Evolutionary conservation across 1,140 invertebrate species (phyloP), one percentile per base, ranked within the genome.

Genomic region (Drosophila dunni): DNA sequence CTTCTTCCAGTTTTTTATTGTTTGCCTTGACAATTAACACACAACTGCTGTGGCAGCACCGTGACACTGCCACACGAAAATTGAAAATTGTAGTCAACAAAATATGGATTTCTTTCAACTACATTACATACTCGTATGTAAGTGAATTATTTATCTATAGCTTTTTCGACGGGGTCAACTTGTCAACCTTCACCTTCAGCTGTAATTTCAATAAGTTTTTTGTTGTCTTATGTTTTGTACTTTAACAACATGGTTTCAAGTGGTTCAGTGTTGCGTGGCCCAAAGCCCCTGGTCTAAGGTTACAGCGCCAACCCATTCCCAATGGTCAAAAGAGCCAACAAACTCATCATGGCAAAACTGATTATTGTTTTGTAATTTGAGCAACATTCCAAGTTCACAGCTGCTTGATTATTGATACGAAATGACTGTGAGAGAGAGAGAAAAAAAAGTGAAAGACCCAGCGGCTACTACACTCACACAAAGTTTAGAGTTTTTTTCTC

Each of bases 111-210:
- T 3, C 5, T 20, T 46, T 46, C 15, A 10, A 48, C 20, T 29
- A 29, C 17, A 0, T 2, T 20, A 20, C 1, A 1, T 20, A 20
- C 17, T 1, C 1, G 0, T 29, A 29, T 29, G 24, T 29, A 29
- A 29, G 24, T 29, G 24, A 29, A 29, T 29, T 29, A 29, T 29
- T 29, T 29, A 29, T 29, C 24, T 29, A 29, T 29, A 29, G 2
- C 10, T 40, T 40, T 10, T 40, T 40, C 10, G 11, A 33, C 29
- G 7, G 50, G 50, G 29, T 53, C 48, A 51, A 24, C 29, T 33
- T 51, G 24, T 13, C 48, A 33, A 84, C 83, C 83, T 88, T 88
- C 77, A 88, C 84, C 83, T 88, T 84, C 84, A 61, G 20, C 61
- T 67, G 83, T 86, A 88, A 89, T 83, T 88, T 69, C 73, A 89